Percentiles rank a stretch among this genome's conserved stretches.
phyloP scores from a whole-genome alignment of 2,113 vertebrate genomes.

The Laticauda colubrina region DNA sequence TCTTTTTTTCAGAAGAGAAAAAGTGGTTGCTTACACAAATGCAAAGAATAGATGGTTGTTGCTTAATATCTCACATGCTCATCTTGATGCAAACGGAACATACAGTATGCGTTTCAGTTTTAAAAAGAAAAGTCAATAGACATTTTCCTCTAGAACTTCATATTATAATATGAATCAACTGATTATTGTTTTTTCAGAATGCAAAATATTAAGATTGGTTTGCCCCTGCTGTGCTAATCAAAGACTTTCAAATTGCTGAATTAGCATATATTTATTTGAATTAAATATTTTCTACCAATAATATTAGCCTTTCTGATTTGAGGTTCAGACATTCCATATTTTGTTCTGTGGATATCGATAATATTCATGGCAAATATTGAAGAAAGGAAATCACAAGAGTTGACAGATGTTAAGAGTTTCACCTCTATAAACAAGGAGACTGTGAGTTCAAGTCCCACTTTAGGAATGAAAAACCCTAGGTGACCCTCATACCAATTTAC shows the following conservation, averaged over 20 bases:
- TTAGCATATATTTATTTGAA: conserved; percentile 57
- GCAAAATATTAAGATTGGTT: conserved; percentile 54
- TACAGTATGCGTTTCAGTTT: background rate
- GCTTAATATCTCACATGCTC: background rate
- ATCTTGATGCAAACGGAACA: background rate
- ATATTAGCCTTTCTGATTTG: conserved; percentile 37
- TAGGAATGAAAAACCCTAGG: no score
- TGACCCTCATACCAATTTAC: no score
- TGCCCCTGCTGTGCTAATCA: conserved; percentile 59
- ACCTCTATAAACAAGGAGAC: background rate
- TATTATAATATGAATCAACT: conserved; percentile 30
- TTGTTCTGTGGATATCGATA: conserved; percentile 24
- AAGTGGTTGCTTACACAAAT: background rate
- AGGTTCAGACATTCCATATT: conserved; percentile 33
- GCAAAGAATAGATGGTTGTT: background rate
- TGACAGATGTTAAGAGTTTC: background rate
- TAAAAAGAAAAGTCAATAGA: conserved; percentile 28
- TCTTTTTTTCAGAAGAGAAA: background rate
- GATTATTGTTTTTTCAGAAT: conserved; percentile 45
- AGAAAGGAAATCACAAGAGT: conserved; percentile 24
- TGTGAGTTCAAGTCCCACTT: background rate
- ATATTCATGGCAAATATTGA: conserved; percentile 4
- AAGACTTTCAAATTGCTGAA: conserved; percentile 49
- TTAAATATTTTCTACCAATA: conserved; percentile 41
- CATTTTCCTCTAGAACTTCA: conserved; percentile 48